These are phyloP conservation scores for Lysandra bellargus DNA, from an alignment of 2,888 invertebrate genomes.

Conservation along the genomic window DNA sequence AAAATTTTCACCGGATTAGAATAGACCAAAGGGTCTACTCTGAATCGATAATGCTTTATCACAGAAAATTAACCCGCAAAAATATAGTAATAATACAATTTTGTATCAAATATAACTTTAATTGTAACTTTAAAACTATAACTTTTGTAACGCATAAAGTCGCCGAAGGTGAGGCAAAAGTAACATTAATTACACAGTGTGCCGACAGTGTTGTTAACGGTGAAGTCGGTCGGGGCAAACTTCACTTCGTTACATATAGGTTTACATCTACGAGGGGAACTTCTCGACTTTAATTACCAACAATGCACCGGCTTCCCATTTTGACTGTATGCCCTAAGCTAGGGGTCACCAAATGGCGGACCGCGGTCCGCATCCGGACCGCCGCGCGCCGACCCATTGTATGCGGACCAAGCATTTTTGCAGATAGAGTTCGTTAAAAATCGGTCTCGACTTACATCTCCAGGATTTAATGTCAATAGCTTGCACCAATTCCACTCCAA, in stretches of 20 bases:
- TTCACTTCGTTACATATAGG: constrained; percentile 18
- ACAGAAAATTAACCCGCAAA: no score
- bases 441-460: no score
- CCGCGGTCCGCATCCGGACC: no score
- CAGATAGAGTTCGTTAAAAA: no score
- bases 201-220: constrained; percentile 20
- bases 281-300: constrained; percentile 1
- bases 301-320: constrained; percentile 6
- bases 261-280: constrained; percentile 1
- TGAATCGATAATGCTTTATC: no score
- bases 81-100: not conserved
- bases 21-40: no score
- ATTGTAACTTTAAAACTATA: not conserved
- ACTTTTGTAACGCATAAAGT: not conserved
- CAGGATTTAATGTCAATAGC: no score
- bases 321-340: not conserved
- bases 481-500: no score
- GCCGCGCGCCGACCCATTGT: no score
- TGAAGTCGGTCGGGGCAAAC: not conserved
- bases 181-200: constrained; percentile 27
- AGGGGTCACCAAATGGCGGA: no score
- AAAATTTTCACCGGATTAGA: no score
- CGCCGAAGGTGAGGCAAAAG: constrained; percentile 6
- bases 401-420: no score
- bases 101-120: not conserved